phyloP scores from a whole-genome alignment of 30 jellyfish, hydroid and myxozoan genomes.

The Aurelia aurita complex sp. Pacific region DNA sequence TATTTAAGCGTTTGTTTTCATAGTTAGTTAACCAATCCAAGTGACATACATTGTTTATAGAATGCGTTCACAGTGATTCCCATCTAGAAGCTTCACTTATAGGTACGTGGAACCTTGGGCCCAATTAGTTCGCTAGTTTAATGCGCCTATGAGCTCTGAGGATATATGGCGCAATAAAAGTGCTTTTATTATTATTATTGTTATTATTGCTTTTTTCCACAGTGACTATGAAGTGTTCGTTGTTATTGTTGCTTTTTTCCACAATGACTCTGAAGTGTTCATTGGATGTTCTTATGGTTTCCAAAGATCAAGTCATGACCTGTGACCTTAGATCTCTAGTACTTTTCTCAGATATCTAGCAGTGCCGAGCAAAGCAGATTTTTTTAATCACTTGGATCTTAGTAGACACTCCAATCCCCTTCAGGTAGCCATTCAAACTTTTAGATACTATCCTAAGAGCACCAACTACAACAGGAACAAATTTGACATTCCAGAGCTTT shows the following conservation, averaged over 20 bases:
- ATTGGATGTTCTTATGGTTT: neutral
- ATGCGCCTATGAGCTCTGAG: no score
- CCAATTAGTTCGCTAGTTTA: no score
- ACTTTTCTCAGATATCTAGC: neutral
- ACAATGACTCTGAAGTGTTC: neutral
- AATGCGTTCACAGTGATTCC: no score
- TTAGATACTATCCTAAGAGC: conserved; percentile 11
- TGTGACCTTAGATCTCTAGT: conserved; percentile 1
- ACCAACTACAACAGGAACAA: conserved; percentile 27
- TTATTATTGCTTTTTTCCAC: no score
- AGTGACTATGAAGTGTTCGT: neutral
- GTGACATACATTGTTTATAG: no score
- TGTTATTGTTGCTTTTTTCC: no score
- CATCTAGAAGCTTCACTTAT: no score
- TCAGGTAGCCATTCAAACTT: conserved; percentile 19
- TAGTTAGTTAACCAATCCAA: no score
- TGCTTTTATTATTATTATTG: no score
- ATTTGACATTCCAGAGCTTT: conserved; percentile 14
- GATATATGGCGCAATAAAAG: no score
- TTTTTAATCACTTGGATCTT: neutral
- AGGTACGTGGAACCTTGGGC: no score
- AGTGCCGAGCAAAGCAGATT: conserved; percentile 5
- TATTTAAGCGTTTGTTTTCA: no score
- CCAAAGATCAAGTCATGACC: conserved; percentile 20
- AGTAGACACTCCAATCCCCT: conserved; percentile 4